A percentile compares a stretch with the other conserved stretches of the same genome.
Conservation (phyloP, 2,113 vertebrate genomes). For the Phalacrocorax aristotelis region DNA sequence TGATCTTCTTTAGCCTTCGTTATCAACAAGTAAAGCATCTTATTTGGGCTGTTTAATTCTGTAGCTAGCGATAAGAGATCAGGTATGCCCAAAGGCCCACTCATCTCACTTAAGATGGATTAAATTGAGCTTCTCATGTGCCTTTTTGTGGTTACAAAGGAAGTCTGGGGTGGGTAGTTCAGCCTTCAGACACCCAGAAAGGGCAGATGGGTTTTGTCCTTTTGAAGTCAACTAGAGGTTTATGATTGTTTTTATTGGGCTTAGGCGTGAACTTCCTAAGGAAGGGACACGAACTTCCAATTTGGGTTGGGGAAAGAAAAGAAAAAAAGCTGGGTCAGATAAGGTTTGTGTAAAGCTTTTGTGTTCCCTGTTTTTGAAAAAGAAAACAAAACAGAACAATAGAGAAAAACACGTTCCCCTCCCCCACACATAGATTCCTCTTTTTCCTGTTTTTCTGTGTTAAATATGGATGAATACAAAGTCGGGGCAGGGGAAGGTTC, state of each 20-base stretch:
- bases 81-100: background rate
- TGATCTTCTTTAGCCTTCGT: background rate
- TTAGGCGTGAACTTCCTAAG: background rate
- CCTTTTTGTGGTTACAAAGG: background rate
- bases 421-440: background rate
- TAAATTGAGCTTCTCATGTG: background rate
- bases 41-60: background rate
- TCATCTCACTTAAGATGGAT: background rate
- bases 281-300: background rate
- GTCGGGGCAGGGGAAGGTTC: background rate
- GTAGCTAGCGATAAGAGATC: background rate
- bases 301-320: background rate
- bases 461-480: background rate
- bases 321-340: background rate
- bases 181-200: background rate
- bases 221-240: background rate
- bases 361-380: accelerated
- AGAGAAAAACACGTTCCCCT: background rate
- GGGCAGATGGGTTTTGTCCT: background rate
- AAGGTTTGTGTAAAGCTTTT: background rate
- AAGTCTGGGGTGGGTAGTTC: background rate
- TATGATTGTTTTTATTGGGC: background rate
- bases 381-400: background rate
- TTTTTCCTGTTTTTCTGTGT: background rate
- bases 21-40: background rate